Percentiles rank a stretch among this genome's conserved stretches.
Conservation (phyloP, 2,888 invertebrate species). For the Pollenia amentaria region DNA sequence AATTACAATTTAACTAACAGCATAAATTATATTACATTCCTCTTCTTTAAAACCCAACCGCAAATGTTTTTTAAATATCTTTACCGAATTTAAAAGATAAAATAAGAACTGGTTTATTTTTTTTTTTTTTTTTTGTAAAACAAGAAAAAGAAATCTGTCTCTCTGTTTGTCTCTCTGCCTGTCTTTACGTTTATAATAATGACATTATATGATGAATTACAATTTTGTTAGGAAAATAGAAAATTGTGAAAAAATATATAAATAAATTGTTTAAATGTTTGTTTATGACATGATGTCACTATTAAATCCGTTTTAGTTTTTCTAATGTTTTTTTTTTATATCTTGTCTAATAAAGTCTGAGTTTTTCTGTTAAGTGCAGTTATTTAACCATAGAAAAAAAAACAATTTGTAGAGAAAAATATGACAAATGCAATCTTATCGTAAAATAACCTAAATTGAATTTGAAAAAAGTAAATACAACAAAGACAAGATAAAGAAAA, state of each 20-base stretch:
- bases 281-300: constrained; percentile 67
- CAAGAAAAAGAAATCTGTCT: constrained; percentile 21
- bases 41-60: constrained; percentile 6
- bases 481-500: constrained; percentile 26
- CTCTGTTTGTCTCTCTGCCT: constrained; percentile 26
- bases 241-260: constrained; percentile 47
- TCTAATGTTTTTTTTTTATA: constrained; percentile 1
- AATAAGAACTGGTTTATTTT: constrained; percentile 50
- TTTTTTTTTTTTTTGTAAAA: background rate
- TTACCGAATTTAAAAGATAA: constrained; percentile 18
- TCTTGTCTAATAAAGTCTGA: constrained; percentile 6
- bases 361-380: constrained; percentile 40
- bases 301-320: constrained; percentile 59
- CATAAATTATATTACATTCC: constrained; percentile 37
- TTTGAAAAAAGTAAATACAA: constrained; percentile 25
- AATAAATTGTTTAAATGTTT: constrained; percentile 59
- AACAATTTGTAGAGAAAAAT: constrained; percentile 13
- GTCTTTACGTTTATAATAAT: constrained; percentile 44
- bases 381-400: constrained; percentile 28
- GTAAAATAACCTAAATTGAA: constrained; percentile 36
- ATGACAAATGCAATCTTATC: constrained; percentile 68
- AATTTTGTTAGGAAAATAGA: constrained; percentile 46
- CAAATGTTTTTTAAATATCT: constrained; percentile 27
- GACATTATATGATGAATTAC: constrained; percentile 72
- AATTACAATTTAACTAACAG: background rate